A percentile compares a stretch with the other conserved stretches of the same genome.
These are phyloP conservation scores for Drosophila paramelanica DNA, from an alignment of 2,888 invertebrate species.

Conservation along the genomic window DNA sequence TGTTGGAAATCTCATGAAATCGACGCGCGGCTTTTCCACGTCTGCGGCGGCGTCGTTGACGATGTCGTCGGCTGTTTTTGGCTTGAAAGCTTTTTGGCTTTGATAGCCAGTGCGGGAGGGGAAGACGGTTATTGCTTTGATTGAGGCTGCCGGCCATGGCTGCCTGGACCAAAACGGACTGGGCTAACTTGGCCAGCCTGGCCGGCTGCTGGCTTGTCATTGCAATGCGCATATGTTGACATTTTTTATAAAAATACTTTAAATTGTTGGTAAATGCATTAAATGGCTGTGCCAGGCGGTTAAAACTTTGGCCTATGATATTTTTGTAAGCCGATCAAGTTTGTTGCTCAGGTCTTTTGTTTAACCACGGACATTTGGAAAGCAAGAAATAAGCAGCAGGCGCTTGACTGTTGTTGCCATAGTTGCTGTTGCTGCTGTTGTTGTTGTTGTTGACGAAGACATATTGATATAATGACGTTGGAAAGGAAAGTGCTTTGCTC, in stretches of 20 bases:
- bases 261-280: conserved; percentile 72
- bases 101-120: conserved; percentile 48
- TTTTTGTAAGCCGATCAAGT: conserved; percentile 51
- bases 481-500: conserved; percentile 59
- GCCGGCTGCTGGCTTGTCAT: conserved; percentile 56
- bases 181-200: conserved; percentile 29
- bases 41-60: conserved; percentile 54
- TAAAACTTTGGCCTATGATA: conserved; percentile 55
- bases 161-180: conserved; percentile 52
- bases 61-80: conserved; percentile 67
- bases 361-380: conserved; percentile 40
- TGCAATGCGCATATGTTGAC: conserved; percentile 76
- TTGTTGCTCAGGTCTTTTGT: conserved; percentile 56
- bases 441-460: conserved; percentile 16
- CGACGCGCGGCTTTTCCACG: conserved; percentile 64
- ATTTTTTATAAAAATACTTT: conserved; percentile 69
- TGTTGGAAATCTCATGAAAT: conserved; percentile 69
- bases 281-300: conserved; percentile 47
- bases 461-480: conserved; percentile 26
- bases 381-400: conserved; percentile 22
- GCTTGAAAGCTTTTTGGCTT: conserved; percentile 71
- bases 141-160: conserved; percentile 66
- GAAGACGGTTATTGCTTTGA: conserved; percentile 11
- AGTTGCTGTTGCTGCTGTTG: background rate
- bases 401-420: background rate